phyloP scores from a whole-genome alignment of 2,113 vertebrate genomes.

The Salvelinus alpinus region DNA sequence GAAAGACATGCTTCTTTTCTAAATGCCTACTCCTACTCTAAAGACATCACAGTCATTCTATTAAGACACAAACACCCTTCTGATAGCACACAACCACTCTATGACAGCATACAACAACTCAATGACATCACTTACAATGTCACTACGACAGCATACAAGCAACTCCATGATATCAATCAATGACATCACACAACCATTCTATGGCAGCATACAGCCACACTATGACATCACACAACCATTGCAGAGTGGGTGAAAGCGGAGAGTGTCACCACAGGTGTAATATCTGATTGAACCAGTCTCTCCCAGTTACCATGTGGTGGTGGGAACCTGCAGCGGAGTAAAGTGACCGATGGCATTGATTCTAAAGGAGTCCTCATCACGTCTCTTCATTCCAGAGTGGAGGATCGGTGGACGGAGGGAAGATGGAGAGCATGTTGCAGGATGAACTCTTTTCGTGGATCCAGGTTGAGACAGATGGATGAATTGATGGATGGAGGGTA shows the following conservation, averaged over 20 bases:
- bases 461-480: not conserved
- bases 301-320: conserved; percentile 11
- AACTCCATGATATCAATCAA: not conserved
- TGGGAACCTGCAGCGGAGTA: conserved; percentile 67
- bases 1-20: not conserved
- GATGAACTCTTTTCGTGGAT: not conserved
- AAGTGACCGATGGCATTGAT: conserved; percentile 78
- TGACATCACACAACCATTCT: conserved; percentile 23
- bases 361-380: conserved; percentile 51
- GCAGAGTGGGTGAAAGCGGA: no score
- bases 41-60: not conserved
- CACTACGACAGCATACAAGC: not conserved
- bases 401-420: not conserved
- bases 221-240: conserved; percentile 2
- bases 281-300: conserved; percentile 10
- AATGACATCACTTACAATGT: not conserved
- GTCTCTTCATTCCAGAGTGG: conserved; percentile 8
- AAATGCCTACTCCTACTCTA: not conserved
- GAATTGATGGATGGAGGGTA: not conserved
- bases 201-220: not conserved
- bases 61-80: not conserved
- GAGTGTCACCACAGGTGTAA: not conserved
- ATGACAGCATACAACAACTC: conserved; percentile 7
- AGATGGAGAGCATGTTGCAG: not conserved
- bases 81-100: conserved; percentile 16